Evolutionary conservation across 2,888 invertebrate genomes (phyloP).

Genomic region (Spialia ferax): DNA sequence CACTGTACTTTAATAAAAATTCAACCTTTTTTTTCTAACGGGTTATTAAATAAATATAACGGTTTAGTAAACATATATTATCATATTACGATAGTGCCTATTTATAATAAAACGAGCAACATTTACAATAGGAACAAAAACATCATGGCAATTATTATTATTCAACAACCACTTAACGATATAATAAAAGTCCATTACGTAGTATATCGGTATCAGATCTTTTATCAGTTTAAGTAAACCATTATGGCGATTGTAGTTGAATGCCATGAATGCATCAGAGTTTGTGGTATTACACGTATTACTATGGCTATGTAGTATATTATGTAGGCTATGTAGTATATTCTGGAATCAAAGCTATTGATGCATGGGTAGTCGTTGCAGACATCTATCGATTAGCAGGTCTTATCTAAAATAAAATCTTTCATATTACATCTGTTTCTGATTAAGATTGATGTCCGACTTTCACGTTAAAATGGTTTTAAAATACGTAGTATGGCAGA

Average conservation of each 20-base stretch:
- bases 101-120: not conserved
- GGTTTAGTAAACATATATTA: not conserved
- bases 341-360: not conserved
- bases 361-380: not conserved
- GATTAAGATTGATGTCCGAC: too few species aligned
- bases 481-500: too few species aligned
- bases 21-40: too few species aligned
- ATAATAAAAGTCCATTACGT: constrained; percentile 25
- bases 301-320: too few species aligned
- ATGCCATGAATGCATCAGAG: not conserved
- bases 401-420: not conserved
- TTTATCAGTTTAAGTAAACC: constrained; percentile 20
- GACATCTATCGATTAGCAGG: not conserved
- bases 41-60: too few species aligned
- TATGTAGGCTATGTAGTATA: not conserved
- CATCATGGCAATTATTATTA: not conserved
- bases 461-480: not conserved
- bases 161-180: constrained; percentile 20
- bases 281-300: not conserved
- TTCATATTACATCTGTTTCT: not conserved
- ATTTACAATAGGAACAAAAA: not conserved
- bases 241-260: constrained; percentile 16
- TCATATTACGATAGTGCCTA: not conserved
- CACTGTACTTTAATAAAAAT: too few species aligned
- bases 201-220: constrained; percentile 17